Conservation (phyloP, 2,797 vertebrate genomes). For the Gymnodraco acuticeps region DNA sequence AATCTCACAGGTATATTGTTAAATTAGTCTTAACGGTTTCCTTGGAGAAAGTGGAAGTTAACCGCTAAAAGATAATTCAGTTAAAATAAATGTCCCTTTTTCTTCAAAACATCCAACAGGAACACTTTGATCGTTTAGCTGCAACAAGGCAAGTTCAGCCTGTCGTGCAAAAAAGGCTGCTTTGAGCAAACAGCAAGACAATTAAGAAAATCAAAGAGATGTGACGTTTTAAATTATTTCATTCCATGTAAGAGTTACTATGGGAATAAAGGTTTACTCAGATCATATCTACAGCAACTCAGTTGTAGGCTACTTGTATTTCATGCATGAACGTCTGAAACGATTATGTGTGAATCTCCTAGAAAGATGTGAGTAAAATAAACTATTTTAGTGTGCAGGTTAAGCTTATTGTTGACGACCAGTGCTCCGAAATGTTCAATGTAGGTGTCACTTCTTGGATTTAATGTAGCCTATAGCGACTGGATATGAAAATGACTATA, state of each 20-base stretch:
- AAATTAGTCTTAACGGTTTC: background rate
- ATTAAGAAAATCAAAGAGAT: background rate
- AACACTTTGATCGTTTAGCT: background rate
- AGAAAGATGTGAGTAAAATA: background rate
- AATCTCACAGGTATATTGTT: background rate
- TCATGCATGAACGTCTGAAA: background rate
- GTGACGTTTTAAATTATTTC: background rate
- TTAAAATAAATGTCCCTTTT: slow-evolving; percentile 6
- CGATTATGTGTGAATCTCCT: background rate
- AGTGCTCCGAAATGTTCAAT: slow-evolving; percentile 7
- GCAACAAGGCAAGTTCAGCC: too few species aligned
- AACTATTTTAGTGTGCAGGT: slow-evolving; percentile 14
- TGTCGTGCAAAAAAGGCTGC: background rate
- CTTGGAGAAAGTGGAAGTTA: background rate
- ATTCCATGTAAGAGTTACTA: slow-evolving; percentile 12
- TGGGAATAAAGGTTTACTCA: background rate
- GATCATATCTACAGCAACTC: background rate
- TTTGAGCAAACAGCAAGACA: background rate
- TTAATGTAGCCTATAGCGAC: background rate
- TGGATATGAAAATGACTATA: background rate
- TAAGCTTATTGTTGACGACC: background rate
- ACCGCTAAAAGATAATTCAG: background rate
- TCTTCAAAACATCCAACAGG: background rate
- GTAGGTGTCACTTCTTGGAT: slow-evolving; percentile 7
- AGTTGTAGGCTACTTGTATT: background rate